These are phyloP conservation scores for Hyposoter dolosus DNA, from an alignment of 2,888 invertebrate genomes.

Conservation along the genomic window DNA sequence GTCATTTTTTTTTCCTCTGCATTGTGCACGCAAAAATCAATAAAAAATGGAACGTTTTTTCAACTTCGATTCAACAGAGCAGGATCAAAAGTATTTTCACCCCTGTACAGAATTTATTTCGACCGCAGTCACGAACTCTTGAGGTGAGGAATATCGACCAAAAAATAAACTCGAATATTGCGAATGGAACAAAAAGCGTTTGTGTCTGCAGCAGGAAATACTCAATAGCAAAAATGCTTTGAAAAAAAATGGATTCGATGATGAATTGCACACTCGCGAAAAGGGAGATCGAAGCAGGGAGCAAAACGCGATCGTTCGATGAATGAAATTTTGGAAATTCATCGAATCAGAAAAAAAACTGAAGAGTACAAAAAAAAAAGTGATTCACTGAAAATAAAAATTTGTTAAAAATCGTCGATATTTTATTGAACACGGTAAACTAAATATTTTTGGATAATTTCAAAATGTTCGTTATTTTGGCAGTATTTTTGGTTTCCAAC, in stretches of 20 bases:
- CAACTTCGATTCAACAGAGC: neutral
- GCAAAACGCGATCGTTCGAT: neutral
- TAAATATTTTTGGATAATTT: too few species aligned
- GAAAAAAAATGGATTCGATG: neutral
- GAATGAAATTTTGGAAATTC: neutral
- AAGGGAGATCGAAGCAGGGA: neutral
- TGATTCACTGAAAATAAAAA: too few species aligned
- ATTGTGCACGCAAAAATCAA: neutral
- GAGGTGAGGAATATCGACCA: neutral
- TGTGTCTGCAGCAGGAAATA: neutral
- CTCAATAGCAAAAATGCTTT: neutral
- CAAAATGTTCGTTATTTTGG: too few species aligned
- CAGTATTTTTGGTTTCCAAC: too few species aligned
- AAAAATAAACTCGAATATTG: neutral
- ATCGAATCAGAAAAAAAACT: neutral
- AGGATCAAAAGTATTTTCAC: slow-evolving; percentile 15
- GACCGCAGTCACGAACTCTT: slow-evolving; percentile 22
- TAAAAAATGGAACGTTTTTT: slow-evolving; percentile 6
- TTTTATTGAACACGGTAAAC: too few species aligned
- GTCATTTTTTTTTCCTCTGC: too few species aligned
- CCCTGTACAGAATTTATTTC: neutral
- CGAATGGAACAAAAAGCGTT: neutral
- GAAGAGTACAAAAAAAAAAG: neutral
- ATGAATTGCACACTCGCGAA: neutral
- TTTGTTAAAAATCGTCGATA: too few species aligned